Percentiles rank a stretch among this genome's conserved stretches.
Evolutionary conservation across 1,140 invertebrate species (phyloP).

Genomic region (Hyles euphorbiae): DNA sequence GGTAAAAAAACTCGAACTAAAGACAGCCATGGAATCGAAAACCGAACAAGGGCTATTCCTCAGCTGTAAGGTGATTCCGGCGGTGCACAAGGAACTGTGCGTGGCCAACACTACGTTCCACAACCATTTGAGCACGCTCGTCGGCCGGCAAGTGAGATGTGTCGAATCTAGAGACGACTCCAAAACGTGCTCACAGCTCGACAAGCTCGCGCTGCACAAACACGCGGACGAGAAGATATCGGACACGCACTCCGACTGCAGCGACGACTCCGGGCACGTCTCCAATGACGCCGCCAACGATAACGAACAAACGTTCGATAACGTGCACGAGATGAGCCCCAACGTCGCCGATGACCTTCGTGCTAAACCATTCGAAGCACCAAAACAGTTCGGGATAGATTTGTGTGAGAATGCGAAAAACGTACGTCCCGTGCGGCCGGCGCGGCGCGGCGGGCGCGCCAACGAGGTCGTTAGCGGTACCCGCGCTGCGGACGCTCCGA

Average conservation of each 20-base stretch:
- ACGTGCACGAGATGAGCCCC: slow-evolving; percentile 47
- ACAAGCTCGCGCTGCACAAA: slow-evolving; percentile 55
- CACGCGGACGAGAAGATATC: slow-evolving; percentile 69
- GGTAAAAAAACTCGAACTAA: slow-evolving; percentile 70
- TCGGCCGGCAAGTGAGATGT: slow-evolving; percentile 64
- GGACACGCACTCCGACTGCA: slow-evolving; percentile 76
- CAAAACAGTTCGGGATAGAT: slow-evolving; percentile 56
- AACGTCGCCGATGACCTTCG: slow-evolving; percentile 45
- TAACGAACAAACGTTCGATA: slow-evolving; percentile 55
- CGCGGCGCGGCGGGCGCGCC: slow-evolving; percentile 51
- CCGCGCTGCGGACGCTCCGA: slow-evolving; percentile 57
- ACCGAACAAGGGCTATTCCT: slow-evolving; percentile 55
- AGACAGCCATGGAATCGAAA: slow-evolving; percentile 60
- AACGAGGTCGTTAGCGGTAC: slow-evolving; percentile 73
- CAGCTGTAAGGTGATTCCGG: slow-evolving; percentile 67
- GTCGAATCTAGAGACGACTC: slow-evolving; percentile 60
- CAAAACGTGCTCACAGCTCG: slow-evolving; percentile 48
- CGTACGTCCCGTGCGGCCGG: slow-evolving; percentile 62
- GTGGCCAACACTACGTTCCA: slow-evolving; percentile 69
- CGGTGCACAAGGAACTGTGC: slow-evolving; percentile 63
- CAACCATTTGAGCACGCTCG: slow-evolving; percentile 68
- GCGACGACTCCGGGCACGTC: slow-evolving; percentile 86
- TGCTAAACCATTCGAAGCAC: slow-evolving; percentile 50
- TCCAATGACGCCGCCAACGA: slow-evolving; percentile 80
- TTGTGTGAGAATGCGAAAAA: slow-evolving; percentile 51